phyloP scores from a whole-genome alignment of 2,797 vertebrate species.

The Etheostoma perlongum region DNA sequence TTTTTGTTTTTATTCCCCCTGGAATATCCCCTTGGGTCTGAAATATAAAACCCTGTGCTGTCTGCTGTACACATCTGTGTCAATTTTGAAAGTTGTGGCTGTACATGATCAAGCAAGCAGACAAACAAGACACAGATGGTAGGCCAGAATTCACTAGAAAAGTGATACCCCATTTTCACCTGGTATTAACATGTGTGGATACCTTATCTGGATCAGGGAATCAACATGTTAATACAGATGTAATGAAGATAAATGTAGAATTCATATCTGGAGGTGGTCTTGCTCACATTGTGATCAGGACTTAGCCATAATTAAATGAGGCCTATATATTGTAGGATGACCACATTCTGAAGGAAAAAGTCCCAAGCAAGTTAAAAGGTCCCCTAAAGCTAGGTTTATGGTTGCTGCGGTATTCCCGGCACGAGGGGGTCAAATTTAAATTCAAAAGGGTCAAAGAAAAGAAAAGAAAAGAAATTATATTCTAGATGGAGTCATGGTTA shows the following conservation, averaged over 20 bases:
- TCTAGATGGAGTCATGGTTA: too few relatives aligned
- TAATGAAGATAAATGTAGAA: neutral
- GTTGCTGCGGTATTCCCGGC: too few relatives aligned
- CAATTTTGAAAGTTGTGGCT: neutral
- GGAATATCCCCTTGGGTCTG: too few relatives aligned
- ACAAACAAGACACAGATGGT: neutral
- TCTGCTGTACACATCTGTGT: neutral
- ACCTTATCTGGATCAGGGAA: neutral
- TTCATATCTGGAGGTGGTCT: neutral
- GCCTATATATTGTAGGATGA: neutral
- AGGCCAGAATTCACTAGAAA: neutral
- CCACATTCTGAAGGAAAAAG: neutral
- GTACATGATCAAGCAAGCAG: neutral
- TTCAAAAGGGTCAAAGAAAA: too few relatives aligned
- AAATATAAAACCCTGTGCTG: neutral
- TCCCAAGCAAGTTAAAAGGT: neutral
- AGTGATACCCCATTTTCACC: neutral
- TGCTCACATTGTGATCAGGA: neutral
- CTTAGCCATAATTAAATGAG: neutral
- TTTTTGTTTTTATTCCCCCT: too few relatives aligned
- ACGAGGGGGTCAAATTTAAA: too few relatives aligned
- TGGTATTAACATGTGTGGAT: constrained; percentile 8
- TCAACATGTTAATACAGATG: neutral
- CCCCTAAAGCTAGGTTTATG: neutral
- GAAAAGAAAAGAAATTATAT: too few relatives aligned